A percentile compares a stretch with the other conserved stretches of the same genome.
phyloP scores from a whole-genome alignment of 2,888 invertebrate species.

The Teinopalpus imperialis region DNA sequence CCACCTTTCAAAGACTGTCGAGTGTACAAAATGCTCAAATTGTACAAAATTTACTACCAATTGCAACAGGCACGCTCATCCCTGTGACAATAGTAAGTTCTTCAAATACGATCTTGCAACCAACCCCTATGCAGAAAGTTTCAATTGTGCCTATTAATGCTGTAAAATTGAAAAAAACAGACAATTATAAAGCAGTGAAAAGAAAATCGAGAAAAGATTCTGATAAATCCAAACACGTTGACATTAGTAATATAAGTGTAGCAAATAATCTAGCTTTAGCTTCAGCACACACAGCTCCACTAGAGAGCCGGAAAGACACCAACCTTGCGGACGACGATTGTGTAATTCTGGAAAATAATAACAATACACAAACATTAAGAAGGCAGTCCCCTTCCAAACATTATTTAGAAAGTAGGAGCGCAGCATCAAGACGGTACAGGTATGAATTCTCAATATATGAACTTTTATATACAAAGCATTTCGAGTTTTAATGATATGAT shows the following conservation, averaged over 20 bases:
- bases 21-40: conserved; percentile 33
- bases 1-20: conserved; percentile 28
- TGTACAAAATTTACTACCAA: conserved; percentile 40
- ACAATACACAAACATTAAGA: conserved; percentile 22
- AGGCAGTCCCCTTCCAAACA: conserved; percentile 19
- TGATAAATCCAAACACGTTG: conserved; percentile 21
- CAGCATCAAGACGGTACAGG: conserved; percentile 58
- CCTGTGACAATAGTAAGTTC: conserved; percentile 41
- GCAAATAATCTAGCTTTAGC: conserved; percentile 1
- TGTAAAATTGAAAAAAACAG: conserved; percentile 29
- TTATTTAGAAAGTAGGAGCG: conserved; percentile 50
- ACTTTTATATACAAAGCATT: too few species aligned
- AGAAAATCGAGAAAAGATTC: conserved; percentile 36
- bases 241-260: conserved; percentile 24
- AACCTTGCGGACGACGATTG: neutral
- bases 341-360: conserved; percentile 24
- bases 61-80: conserved; percentile 53
- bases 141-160: conserved; percentile 48
- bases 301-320: neutral
- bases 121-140: conserved; percentile 39
- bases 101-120: conserved; percentile 18
- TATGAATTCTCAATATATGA: conserved; percentile 26
- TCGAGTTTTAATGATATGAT: too few species aligned
- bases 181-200: conserved; percentile 40
- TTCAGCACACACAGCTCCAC: neutral